Evolutionary conservation across 2,113 vertebrate genomes (phyloP).

Genomic region (Pipra filicauda): DNA sequence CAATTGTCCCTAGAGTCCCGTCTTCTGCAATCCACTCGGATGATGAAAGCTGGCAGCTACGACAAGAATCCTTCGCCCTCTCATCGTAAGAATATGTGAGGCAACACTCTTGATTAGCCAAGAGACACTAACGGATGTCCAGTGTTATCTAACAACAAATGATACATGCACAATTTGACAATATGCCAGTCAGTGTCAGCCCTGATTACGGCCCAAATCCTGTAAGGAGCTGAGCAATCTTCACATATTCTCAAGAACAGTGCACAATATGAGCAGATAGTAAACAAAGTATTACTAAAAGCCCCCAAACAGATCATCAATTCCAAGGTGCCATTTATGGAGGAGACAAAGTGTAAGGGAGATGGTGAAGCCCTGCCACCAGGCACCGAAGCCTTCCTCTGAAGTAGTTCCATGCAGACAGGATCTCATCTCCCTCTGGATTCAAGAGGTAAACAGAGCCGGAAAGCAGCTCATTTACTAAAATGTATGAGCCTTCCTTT

Average conservation of each 20-base stretch:
- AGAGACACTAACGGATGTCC: conserved; percentile 53
- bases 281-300: conserved; percentile 32
- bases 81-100: conserved; percentile 39
- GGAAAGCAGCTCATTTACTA: conserved; percentile 30
- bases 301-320: neutral
- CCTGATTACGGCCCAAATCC: conserved; percentile 55
- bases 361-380: conserved; percentile 2
- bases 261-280: neutral
- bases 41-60: conserved; percentile 53
- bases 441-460: conserved; percentile 28
- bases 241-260: conserved; percentile 33
- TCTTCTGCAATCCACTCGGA: neutral
- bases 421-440: conserved; percentile 2
- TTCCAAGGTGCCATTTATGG: conserved; percentile 23
- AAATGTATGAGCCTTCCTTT: neutral
- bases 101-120: conserved; percentile 57
- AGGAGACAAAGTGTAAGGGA: conserved; percentile 1
- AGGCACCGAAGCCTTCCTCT: conserved; percentile 28
- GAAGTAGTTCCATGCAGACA: conserved; percentile 33
- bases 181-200: conserved; percentile 58
- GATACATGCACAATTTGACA: conserved; percentile 54
- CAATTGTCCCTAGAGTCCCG: conserved; percentile 26
- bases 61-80: conserved; percentile 7
- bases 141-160: conserved; percentile 43
- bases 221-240: conserved; percentile 56